Evolutionary conservation across 2,888 invertebrate species (phyloP).

Genomic region (Cosmopolites sordidus): DNA sequence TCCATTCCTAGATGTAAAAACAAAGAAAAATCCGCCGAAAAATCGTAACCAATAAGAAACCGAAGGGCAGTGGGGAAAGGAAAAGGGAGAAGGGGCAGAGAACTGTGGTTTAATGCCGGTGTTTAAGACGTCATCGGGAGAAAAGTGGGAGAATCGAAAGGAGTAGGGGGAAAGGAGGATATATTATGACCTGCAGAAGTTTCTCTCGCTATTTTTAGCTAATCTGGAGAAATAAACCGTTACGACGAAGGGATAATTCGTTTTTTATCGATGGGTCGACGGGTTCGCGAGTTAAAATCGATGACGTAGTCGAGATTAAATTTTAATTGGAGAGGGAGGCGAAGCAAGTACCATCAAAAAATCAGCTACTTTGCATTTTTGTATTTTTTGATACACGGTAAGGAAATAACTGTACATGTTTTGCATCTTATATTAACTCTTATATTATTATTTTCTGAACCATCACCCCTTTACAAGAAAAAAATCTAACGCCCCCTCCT

Average conservation of each 20-base stretch:
- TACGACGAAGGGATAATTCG: not conserved
- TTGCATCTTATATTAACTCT: too few relatives aligned
- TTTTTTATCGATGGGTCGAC: not conserved
- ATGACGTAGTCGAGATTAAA: too few relatives aligned
- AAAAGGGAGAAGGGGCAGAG: not conserved
- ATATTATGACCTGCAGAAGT: conserved; percentile 7
- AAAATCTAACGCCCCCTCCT: too few relatives aligned
- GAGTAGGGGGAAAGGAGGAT: not conserved
- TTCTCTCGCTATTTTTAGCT: conserved; percentile 8
- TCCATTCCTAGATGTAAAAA: too few relatives aligned
- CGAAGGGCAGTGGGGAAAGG: not conserved
- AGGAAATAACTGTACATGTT: too few relatives aligned
- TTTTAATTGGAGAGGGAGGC: too few relatives aligned
- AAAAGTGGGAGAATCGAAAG: not conserved
- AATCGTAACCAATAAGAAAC: conserved; percentile 10
- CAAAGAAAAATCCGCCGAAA: too few relatives aligned
- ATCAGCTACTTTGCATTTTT: too few relatives aligned
- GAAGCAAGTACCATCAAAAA: too few relatives aligned
- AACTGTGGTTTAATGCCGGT: conserved; percentile 13
- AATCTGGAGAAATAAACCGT: conserved; percentile 8
- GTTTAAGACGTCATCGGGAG: conserved; percentile 17
- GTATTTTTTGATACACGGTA: too few relatives aligned
- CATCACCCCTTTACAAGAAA: too few relatives aligned
- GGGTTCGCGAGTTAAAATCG: not conserved
- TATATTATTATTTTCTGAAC: too few relatives aligned